Percentiles rank a stretch among this genome's conserved stretches.
phyloP scores from a whole-genome alignment of 2,113 vertebrate genomes.

The Antechinus flavipes region DNA sequence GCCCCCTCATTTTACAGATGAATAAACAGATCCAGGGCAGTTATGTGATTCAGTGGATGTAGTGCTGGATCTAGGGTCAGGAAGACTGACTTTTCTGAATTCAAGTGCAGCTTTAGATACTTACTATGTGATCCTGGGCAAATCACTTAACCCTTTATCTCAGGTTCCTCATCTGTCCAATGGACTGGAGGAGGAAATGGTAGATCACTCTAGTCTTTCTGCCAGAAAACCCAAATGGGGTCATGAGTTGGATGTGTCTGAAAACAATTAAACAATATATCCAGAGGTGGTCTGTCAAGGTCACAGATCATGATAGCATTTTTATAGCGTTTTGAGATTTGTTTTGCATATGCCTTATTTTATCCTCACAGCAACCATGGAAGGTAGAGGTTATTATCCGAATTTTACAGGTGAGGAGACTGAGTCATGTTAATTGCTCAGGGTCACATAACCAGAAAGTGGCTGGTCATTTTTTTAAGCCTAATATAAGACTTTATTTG shows the following conservation, averaged over 20 bases:
- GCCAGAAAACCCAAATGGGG: too few species aligned
- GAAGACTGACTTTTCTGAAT: not conserved
- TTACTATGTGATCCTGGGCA: too few species aligned
- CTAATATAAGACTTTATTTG: not conserved
- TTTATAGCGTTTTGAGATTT: not conserved
- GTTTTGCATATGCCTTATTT: not conserved
- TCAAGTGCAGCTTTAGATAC: too few species aligned
- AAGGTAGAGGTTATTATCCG: not conserved
- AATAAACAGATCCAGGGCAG: not conserved
- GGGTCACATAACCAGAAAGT: not conserved
- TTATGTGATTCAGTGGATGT: not conserved
- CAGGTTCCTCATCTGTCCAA: too few species aligned
- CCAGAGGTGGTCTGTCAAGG: too few species aligned
- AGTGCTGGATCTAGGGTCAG: not conserved
- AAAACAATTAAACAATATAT: too few species aligned
- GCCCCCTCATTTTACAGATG: not conserved
- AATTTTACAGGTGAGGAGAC: too few species aligned
- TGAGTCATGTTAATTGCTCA: not conserved
- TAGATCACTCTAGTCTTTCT: too few species aligned
- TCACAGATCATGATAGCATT: not conserved
- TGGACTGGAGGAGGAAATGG: too few species aligned
- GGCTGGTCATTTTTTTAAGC: not conserved
- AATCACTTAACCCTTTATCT: too few species aligned
- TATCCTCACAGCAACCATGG: not conserved
- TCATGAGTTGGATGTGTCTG: too few species aligned